These are phyloP conservation scores for Aeoliscus strigatus DNA, from an alignment of 2,797 vertebrate species.

Conservation along the genomic window DNA sequence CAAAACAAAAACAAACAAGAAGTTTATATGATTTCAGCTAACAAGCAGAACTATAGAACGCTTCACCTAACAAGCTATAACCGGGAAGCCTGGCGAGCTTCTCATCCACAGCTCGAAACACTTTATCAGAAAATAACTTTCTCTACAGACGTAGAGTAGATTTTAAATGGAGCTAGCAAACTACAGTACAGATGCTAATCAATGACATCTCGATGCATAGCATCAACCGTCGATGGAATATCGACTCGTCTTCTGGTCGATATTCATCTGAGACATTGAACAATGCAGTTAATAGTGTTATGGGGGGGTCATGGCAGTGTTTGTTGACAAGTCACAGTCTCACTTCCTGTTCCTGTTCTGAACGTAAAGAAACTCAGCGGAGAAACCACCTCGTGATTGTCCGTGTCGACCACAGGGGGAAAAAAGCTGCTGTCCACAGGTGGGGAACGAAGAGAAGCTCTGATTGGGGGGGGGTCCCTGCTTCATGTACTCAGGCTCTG, in stretches of 20 bases:
- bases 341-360: conserved; percentile 5
- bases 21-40: conserved; percentile 42
- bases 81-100: conserved; percentile 44
- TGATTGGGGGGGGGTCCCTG: conserved; percentile 15
- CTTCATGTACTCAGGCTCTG: conserved; percentile 4
- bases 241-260: conserved; percentile 25
- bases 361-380: conserved; percentile 9
- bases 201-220: conserved; percentile 55
- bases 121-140: conserved; percentile 58
- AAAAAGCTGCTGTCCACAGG: not conserved
- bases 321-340: conserved; percentile 29
- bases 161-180: conserved; percentile 51
- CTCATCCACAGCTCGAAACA: conserved; percentile 46
- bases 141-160: conserved; percentile 54
- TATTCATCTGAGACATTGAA: conserved; percentile 27
- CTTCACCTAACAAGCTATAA: conserved; percentile 55
- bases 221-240: conserved; percentile 47
- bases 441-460: conserved; percentile 2
- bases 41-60: conserved; percentile 47
- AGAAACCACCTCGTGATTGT: conserved; percentile 48
- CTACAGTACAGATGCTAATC: conserved; percentile 55
- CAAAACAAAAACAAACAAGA: too few relatives aligned
- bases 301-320: conserved; percentile 50
- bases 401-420: conserved; percentile 6
- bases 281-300: conserved; percentile 53